phyloP scores from a whole-genome alignment of 2,888 invertebrate species.

The Acronicta leporina region DNA sequence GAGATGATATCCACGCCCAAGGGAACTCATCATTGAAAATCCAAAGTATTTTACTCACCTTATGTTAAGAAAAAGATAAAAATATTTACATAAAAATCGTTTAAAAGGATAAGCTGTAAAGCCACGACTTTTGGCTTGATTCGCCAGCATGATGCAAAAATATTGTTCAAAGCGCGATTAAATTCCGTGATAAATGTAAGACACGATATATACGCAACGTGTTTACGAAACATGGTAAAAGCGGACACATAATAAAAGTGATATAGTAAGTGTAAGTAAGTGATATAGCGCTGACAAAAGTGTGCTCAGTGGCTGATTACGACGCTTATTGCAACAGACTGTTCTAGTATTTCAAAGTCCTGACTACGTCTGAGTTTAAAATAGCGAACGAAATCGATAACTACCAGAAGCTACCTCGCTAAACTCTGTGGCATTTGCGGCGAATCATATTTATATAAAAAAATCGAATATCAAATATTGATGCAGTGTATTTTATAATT shows the following conservation, averaged over 20 bases:
- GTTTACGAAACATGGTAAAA: slow-evolving; percentile 35
- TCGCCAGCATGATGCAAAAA: slow-evolving; percentile 34
- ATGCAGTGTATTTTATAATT: slow-evolving; percentile 1
- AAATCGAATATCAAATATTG: slow-evolving; percentile 6
- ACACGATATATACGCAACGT: slow-evolving; percentile 23
- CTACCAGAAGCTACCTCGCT: slow-evolving; percentile 4
- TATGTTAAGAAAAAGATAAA: neutral
- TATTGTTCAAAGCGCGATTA: slow-evolving; percentile 31
- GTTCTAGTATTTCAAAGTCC: neutral
- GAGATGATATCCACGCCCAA: too few relatives aligned
- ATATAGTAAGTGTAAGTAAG: too few relatives aligned
- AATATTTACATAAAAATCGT: slow-evolving; percentile 22
- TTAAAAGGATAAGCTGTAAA: slow-evolving; percentile 14
- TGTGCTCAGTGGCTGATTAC: slow-evolving; percentile 24
- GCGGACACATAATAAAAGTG: too few relatives aligned
- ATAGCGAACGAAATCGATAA: too few relatives aligned
- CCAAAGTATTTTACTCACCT: slow-evolving; percentile 17
- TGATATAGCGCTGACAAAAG: slow-evolving; percentile 28
- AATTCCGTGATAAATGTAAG: slow-evolving; percentile 18
- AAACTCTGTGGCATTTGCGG: neutral
- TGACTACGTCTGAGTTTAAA: neutral
- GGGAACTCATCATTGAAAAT: too few relatives aligned
- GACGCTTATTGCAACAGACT: slow-evolving; percentile 8
- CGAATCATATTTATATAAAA: neutral
- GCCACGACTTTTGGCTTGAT: slow-evolving; percentile 26